Percentiles rank a stretch among this genome's conserved stretches.
phyloP scores from a whole-genome alignment of 2,888 invertebrate genomes.

The Caenorhabditis sp. region DNA sequence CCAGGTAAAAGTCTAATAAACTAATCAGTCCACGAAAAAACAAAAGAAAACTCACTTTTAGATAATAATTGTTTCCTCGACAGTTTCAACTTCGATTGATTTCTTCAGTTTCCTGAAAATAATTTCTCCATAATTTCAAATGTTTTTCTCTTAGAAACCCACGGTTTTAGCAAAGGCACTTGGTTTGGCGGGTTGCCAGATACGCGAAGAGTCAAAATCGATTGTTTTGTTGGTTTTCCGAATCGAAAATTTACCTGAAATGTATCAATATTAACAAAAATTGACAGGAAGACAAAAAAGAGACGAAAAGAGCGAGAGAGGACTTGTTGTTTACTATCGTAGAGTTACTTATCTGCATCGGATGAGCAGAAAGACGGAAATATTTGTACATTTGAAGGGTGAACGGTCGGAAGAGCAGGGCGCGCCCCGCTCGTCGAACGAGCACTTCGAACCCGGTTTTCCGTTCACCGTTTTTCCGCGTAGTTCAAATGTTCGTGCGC shows the following conservation, averaged over 20 bases:
- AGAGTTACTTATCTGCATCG: conserved; percentile 21
- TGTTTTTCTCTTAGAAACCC: background rate
- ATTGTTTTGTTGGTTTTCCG: conserved; percentile 14
- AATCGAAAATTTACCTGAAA: conserved; percentile 39
- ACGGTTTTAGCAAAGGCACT: conserved; percentile 8
- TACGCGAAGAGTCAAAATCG: conserved; percentile 6
- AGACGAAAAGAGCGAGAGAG: background rate
- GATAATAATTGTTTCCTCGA: background rate
- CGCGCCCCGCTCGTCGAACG: conserved; percentile 11
- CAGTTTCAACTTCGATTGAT: background rate
- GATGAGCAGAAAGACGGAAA: conserved; percentile 7
- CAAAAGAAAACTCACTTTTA: conserved; percentile 31
- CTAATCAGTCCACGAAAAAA: too few species aligned
- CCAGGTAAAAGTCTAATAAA: conserved; percentile 12
- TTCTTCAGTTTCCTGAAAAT: conserved; percentile 29
- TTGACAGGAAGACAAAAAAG: background rate
- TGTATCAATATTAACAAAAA: background rate
- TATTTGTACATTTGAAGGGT: conserved; percentile 25
- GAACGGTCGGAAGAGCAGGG: conserved; percentile 3
- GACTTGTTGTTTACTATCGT: conserved; percentile 23
- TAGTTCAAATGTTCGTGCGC: background rate
- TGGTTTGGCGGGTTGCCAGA: conserved; percentile 35
- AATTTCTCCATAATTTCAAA: background rate
- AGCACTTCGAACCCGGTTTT: background rate
- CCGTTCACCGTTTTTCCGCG: background rate